These are phyloP conservation scores for Sylvietta virens DNA, from an alignment of 2,113 vertebrate genomes.

Conservation along the genomic window DNA sequence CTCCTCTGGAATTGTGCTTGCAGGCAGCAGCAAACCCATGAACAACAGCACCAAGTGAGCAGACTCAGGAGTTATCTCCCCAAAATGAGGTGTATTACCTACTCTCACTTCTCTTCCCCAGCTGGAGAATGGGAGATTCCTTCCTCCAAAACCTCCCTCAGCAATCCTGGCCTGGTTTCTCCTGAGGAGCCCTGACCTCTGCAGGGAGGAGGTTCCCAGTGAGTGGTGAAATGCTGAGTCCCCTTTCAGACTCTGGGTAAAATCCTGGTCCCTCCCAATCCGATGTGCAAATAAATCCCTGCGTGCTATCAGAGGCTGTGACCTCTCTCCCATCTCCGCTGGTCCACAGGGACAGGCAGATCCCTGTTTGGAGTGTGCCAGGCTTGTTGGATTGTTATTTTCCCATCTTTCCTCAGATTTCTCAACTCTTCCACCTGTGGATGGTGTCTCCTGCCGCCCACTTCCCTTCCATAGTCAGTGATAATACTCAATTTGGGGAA, in stretches of 20 bases:
- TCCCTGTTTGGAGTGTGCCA: neutral
- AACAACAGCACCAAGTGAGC: neutral
- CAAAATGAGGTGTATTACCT: neutral
- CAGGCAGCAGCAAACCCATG: neutral
- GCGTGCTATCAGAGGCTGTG: neutral
- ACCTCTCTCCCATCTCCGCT: neutral
- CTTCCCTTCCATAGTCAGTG: neutral
- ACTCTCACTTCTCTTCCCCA: neutral
- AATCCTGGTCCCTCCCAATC: neutral
- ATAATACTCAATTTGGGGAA: neutral
- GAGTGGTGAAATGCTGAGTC: neutral
- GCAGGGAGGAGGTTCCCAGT: neutral
- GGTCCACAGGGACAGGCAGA: neutral
- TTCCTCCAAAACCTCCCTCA: neutral
- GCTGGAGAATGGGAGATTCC: neutral
- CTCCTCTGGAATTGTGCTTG: neutral
- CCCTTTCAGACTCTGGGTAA: neutral
- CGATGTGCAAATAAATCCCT: neutral
- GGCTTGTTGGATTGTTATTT: neutral
- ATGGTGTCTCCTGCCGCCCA: neutral
- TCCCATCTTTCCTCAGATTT: neutral
- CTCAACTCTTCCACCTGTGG: neutral
- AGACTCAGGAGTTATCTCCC: neutral
- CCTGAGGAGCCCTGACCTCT: neutral
- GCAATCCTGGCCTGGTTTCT: neutral